Evolutionary conservation across 2,113 vertebrate species (phyloP).

Genomic region (Phylloscopus trochiloides): DNA sequence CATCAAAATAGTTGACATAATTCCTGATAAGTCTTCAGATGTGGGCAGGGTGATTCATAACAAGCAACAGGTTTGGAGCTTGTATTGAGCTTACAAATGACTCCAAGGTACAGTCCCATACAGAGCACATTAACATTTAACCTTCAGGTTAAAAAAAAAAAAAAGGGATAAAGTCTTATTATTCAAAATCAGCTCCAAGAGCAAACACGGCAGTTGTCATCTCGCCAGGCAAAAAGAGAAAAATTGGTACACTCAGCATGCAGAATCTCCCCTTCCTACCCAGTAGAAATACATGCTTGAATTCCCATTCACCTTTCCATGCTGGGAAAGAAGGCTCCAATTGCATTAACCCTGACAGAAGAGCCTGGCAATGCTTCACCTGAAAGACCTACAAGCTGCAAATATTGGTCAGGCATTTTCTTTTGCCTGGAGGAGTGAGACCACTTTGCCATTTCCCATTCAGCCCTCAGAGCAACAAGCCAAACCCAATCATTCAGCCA

Average conservation of each 20-base stretch:
- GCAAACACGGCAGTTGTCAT: background rate
- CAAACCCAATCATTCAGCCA: background rate
- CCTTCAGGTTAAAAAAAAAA: background rate
- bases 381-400: background rate
- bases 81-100: background rate
- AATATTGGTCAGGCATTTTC: background rate
- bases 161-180: background rate
- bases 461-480: background rate
- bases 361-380: background rate
- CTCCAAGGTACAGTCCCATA: background rate
- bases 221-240: background rate
- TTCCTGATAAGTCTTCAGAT: background rate
- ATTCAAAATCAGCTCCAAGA: background rate
- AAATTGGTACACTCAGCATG: background rate
- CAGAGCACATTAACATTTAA: background rate
- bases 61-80: background rate
- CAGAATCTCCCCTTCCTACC: background rate
- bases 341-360: background rate
- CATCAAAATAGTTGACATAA: constrained; percentile 23
- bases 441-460: background rate
- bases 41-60: background rate
- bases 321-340: background rate
- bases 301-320: background rate
- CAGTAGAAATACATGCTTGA: background rate
- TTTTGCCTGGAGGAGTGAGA: background rate